These are phyloP conservation scores for Tetheella fluctuosa DNA, from an alignment of 2,888 invertebrate species.

Conservation along the genomic window DNA sequence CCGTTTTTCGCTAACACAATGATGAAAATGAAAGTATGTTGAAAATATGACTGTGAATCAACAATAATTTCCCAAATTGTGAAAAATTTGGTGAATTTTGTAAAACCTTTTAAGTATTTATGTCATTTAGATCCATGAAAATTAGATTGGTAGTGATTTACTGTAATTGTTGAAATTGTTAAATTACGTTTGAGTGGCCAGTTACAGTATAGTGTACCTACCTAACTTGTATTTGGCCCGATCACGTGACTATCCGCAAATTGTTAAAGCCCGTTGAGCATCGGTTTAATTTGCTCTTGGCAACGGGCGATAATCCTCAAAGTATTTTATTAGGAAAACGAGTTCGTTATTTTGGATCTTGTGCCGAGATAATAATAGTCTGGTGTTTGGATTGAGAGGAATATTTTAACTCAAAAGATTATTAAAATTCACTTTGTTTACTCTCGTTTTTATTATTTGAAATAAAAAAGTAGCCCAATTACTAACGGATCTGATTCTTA, in stretches of 20 bases:
- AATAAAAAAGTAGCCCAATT: background rate
- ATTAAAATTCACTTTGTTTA: background rate
- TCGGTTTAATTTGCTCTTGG: slow-evolving; percentile 31
- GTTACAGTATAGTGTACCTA: background rate
- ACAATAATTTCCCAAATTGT: too few species aligned
- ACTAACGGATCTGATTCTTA: too few species aligned
- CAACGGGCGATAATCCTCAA: slow-evolving; percentile 14
- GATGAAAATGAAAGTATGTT: too few species aligned
- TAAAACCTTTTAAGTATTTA: too few species aligned
- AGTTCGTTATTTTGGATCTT: background rate
- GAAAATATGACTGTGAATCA: too few species aligned
- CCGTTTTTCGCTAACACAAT: too few species aligned
- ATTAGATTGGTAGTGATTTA: too few species aligned
- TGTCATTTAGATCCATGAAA: too few species aligned
- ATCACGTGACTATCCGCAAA: slow-evolving; percentile 37
- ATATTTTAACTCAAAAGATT: background rate
- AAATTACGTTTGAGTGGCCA: background rate
- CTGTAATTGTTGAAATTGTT: background rate
- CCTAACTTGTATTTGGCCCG: slow-evolving; percentile 19
- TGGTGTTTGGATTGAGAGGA: background rate
- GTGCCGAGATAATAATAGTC: background rate
- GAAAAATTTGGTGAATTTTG: too few species aligned
- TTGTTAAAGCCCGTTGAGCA: slow-evolving; percentile 29
- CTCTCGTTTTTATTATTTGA: background rate
- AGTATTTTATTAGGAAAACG: slow-evolving; percentile 12